phyloP scores from a whole-genome alignment of 2,113 vertebrate species.

The Pachycephala philippinensis region DNA sequence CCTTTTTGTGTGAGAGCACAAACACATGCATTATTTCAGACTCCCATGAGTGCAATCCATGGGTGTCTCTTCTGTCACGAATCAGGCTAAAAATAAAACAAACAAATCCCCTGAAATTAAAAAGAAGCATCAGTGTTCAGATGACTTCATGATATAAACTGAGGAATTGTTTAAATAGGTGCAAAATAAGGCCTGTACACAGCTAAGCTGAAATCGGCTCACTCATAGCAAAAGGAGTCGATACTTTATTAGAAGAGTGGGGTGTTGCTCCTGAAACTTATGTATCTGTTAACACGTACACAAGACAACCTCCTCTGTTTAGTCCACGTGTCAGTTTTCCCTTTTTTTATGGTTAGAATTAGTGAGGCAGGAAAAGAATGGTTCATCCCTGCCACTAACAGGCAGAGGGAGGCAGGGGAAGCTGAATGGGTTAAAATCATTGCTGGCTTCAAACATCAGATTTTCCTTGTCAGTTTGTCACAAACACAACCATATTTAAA shows the following conservation, averaged over 20 bases:
- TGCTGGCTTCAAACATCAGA: neutral
- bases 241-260: neutral
- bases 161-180: neutral
- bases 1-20: conserved; percentile 11
- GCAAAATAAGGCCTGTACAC: neutral
- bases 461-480: conserved; percentile 37
- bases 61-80: conserved; percentile 21
- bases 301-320: neutral
- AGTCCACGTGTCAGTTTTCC: neutral
- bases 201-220: neutral
- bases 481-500: neutral
- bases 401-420: neutral
- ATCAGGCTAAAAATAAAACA: conserved; percentile 46
- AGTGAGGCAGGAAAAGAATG: neutral
- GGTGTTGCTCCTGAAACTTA: neutral
- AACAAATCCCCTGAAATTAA: conserved; percentile 20
- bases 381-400: neutral
- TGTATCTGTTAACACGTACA: neutral
- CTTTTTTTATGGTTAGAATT: neutral
- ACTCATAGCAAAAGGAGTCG: neutral
- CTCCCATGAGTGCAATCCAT: neutral
- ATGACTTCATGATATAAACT: neutral
- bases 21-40: conserved; percentile 16
- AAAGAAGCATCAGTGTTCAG: neutral
- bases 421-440: neutral